Percentiles rank a stretch among this genome's conserved stretches.
These are phyloP conservation scores for Pelagia noctiluca DNA, from an alignment of 30 jellyfish, hydroid and myxozoan species.

Conservation along the genomic window DNA sequence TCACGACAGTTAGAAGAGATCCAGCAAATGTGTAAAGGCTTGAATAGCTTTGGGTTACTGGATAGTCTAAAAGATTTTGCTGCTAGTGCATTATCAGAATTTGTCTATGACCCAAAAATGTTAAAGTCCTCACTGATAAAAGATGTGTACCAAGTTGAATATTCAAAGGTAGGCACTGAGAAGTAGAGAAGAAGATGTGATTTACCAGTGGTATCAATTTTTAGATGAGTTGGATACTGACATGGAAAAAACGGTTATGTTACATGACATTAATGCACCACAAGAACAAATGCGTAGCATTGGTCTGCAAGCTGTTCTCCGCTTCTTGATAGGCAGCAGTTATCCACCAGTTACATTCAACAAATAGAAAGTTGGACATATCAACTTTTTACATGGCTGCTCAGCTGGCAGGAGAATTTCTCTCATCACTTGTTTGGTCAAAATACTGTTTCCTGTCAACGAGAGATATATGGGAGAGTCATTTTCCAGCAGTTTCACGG, in stretches of 20 bases:
- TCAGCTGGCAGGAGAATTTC: not conserved
- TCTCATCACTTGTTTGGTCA: not conserved
- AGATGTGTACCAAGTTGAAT: slow-evolving; percentile 36
- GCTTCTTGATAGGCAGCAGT: slow-evolving; percentile 44
- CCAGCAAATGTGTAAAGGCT: slow-evolving; percentile 12
- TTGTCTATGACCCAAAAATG: slow-evolving; percentile 6
- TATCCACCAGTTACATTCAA: not conserved
- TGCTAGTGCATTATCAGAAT: slow-evolving; percentile 2
- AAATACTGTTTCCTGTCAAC: not conserved
- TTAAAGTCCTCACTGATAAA: slow-evolving; percentile 24
- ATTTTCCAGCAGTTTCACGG: not conserved
- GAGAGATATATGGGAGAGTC: not conserved
- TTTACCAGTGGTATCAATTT: slow-evolving; percentile 48
- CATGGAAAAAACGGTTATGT: not conserved
- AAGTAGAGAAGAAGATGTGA: not conserved
- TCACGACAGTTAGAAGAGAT: slow-evolving; percentile 29
- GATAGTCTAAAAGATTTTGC: not conserved
- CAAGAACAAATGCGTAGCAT: not conserved
- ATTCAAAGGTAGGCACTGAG: slow-evolving; percentile 14
- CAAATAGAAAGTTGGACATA: not conserved
- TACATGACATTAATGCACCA: not conserved
- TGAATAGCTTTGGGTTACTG: slow-evolving; percentile 12
- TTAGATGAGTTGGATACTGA: slow-evolving; percentile 50
- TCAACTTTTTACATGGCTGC: not conserved
- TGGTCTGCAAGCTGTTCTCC: slow-evolving; percentile 28